phyloP scores from a whole-genome alignment of 2,797 vertebrate genomes.

The Acestrorhynchus altus region DNA sequence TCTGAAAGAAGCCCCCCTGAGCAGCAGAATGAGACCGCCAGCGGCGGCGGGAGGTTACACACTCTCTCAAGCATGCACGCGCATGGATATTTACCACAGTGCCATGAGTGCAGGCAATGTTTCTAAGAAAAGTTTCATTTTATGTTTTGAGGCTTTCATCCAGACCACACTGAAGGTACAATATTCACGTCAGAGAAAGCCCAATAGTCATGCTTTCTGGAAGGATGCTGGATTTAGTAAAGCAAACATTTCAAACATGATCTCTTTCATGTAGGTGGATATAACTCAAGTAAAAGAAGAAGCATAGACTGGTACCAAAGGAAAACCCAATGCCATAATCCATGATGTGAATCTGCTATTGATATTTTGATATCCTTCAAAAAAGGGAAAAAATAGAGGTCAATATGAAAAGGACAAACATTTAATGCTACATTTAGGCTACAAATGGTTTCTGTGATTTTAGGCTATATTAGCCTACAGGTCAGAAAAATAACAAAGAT shows the following conservation, averaged over 20 bases:
- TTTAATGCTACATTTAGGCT: slow-evolving; percentile 8
- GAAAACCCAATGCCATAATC: not conserved
- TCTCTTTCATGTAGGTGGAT: not conserved
- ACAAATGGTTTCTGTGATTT: not conserved
- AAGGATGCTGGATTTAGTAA: not conserved
- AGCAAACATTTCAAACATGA: not conserved
- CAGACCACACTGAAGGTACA: not conserved
- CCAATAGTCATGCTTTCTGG: not conserved
- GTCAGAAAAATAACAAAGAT: not conserved
- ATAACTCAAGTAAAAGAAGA: not conserved
- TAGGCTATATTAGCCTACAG: not conserved
- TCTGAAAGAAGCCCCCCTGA: slow-evolving; percentile 38
- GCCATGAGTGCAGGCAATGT: not conserved
- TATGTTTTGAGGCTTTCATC: not conserved
- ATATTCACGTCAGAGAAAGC: not conserved
- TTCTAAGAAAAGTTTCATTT: slow-evolving; percentile 10
- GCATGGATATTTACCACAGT: not conserved
- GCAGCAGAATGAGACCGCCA: slow-evolving; percentile 34
- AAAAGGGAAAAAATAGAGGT: not conserved
- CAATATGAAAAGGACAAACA: not conserved
- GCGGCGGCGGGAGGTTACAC: slow-evolving; percentile 16
- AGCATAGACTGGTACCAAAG: not conserved
- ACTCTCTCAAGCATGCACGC: slow-evolving; percentile 5
- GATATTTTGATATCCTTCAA: too few species aligned
- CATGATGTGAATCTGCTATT: not conserved